Evolutionary conservation across 2,113 vertebrate genomes (phyloP).

Genomic region (Glaucidium brasilianum): DNA sequence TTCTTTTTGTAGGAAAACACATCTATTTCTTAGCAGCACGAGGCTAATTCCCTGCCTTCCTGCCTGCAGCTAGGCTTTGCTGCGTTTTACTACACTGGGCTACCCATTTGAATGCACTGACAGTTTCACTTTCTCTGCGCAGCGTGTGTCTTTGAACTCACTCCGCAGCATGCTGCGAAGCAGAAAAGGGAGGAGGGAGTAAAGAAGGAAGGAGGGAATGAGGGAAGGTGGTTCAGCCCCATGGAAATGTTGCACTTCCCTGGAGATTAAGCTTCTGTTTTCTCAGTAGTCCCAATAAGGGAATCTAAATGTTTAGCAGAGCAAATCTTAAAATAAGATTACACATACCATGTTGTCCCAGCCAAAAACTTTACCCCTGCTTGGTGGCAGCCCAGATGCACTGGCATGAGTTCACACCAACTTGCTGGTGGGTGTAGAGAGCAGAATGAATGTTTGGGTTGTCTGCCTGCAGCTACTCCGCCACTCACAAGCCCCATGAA

Average conservation of each 20-base stretch:
- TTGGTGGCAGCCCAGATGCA: neutral
- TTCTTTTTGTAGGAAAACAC: neutral
- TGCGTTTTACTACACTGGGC: neutral
- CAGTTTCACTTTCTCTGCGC: constrained; percentile 22
- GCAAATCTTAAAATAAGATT: neutral
- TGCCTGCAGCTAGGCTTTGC: neutral
- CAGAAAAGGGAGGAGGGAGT: neutral
- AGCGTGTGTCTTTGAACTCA: neutral
- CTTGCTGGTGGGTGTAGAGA: neutral
- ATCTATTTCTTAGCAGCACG: neutral
- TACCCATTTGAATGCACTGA: neutral
- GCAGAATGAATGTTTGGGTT: neutral
- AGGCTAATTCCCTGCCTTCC: neutral
- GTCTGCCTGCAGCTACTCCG: neutral
- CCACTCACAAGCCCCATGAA: neutral
- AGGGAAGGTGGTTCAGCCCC: neutral
- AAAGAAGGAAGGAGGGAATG: neutral
- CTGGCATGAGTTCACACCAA: neutral
- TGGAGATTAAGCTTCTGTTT: constrained; percentile 14
- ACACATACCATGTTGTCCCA: neutral
- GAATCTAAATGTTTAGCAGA: neutral
- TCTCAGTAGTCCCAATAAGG: neutral
- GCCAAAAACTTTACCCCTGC: neutral
- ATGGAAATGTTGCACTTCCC: neutral
- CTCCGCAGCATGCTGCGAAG: neutral